Evolutionary conservation across 2,888 invertebrate genomes (phyloP).

Genomic region (Beris morrisii): DNA sequence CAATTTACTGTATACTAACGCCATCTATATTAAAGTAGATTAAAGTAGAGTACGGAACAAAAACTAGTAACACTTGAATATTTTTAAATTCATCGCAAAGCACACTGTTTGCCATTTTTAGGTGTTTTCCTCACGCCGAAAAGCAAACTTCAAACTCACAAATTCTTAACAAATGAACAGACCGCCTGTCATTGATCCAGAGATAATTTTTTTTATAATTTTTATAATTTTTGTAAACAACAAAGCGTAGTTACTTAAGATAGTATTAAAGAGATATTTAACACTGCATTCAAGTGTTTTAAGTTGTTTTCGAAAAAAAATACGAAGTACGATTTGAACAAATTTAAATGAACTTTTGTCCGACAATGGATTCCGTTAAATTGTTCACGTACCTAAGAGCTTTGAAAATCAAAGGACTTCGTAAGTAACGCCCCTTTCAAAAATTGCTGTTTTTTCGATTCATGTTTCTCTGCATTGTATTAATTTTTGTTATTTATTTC

Average conservation of each 20-base stretch:
- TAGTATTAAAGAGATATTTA: too few relatives aligned
- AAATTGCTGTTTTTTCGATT: too few relatives aligned
- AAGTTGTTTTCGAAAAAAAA: too few relatives aligned
- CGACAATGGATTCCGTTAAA: constrained; percentile 32
- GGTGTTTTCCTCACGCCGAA: neutral
- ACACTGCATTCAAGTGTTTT: too few relatives aligned
- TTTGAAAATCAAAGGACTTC: constrained; percentile 39
- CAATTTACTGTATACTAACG: too few relatives aligned
- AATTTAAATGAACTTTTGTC: constrained; percentile 13
- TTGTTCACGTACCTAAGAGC: constrained; percentile 38
- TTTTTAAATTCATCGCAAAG: too few relatives aligned
- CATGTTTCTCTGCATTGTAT: neutral
- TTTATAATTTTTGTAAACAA: constrained; percentile 5
- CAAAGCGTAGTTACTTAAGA: too few relatives aligned
- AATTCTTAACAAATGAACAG: constrained; percentile 19
- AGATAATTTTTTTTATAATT: constrained; percentile 9
- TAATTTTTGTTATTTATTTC: constrained; percentile 7
- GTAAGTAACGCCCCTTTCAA: constrained; percentile 27
- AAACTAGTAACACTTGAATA: too few relatives aligned
- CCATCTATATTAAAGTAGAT: too few relatives aligned
- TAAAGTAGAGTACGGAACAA: too few relatives aligned
- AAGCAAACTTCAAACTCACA: constrained; percentile 19
- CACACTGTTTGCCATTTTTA: neutral
- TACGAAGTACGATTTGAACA: too few relatives aligned
- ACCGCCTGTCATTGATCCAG: constrained; percentile 9